These are phyloP conservation scores for Chaetoderma sp. DNA, from an alignment of 2,888 invertebrate genomes.

Conservation along the genomic window DNA sequence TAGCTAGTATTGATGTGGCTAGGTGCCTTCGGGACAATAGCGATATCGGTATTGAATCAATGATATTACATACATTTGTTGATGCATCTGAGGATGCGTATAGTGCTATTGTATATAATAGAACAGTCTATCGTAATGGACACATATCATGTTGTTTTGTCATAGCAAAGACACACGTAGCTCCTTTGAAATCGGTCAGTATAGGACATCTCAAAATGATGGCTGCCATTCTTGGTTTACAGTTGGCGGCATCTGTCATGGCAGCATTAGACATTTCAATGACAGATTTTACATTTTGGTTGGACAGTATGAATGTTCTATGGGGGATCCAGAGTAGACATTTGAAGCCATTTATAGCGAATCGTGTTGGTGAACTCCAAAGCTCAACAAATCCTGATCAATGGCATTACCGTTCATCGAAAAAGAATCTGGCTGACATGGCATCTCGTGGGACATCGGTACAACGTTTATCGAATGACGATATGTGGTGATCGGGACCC, in stretches of 20 bases:
- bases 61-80: conserved; percentile 17
- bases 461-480: conserved; percentile 2
- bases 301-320: conserved; percentile 22
- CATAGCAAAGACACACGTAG: not conserved
- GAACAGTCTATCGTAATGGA: not conserved
- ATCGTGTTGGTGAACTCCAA: conserved; percentile 17
- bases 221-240: conserved; percentile 1
- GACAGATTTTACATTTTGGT: conserved; percentile 19
- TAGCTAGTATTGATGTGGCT: conserved; percentile 22
- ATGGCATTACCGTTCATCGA: not conserved
- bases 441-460: conserved; percentile 28
- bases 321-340: conserved; percentile 2
- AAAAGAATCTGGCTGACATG: conserved; percentile 20
- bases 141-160: not conserved
- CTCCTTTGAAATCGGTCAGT: conserved; percentile 5
- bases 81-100: conserved; percentile 20
- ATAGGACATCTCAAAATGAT: conserved; percentile 13
- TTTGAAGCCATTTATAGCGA: conserved; percentile 22
- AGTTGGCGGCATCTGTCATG: not conserved
- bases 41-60: not conserved
- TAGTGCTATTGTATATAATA: not conserved
- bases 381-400: not conserved
- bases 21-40: conserved; percentile 23
- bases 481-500: conserved; percentile 29
- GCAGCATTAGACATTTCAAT: conserved; percentile 3